A percentile compares a stretch with the other conserved stretches of the same genome.
phyloP scores from a whole-genome alignment of 1,140 invertebrate species.

The Cherax destructor region DNA sequence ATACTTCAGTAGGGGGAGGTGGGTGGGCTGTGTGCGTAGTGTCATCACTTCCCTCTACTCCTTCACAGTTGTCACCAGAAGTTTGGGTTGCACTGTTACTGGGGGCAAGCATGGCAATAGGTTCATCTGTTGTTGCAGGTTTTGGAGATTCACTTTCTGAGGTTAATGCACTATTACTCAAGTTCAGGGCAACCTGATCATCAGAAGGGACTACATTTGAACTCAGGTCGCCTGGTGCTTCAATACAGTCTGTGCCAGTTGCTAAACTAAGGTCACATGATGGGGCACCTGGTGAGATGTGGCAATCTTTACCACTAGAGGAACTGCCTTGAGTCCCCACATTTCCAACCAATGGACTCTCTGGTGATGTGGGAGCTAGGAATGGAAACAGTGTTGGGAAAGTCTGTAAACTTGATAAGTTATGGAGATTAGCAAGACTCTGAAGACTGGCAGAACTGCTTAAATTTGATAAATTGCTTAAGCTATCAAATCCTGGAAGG shows the following conservation, averaged over 20 bases:
- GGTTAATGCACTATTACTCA: conserved; percentile 43
- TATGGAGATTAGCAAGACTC: conserved; percentile 45
- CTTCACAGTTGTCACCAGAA: not conserved
- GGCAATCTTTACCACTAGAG: not conserved
- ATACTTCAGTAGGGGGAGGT: not conserved
- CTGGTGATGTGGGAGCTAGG: conserved; percentile 16
- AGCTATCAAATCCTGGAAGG: conserved; percentile 35
- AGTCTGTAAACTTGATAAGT: conserved; percentile 32
- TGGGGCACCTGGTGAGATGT: not conserved
- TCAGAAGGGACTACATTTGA: conserved; percentile 12
- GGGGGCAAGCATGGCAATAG: not conserved
- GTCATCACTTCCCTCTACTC: not conserved
- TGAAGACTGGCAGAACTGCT: conserved; percentile 39
- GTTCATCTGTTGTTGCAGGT: not conserved
- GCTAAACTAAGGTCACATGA: conserved; percentile 9
- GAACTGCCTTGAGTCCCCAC: not conserved
- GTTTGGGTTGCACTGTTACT: not conserved
- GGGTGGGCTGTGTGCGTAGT: not conserved
- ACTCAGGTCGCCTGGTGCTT: not conserved
- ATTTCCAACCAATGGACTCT: not conserved
- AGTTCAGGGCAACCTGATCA: conserved; percentile 49
- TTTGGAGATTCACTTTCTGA: conserved; percentile 51
- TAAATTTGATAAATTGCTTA: conserved; percentile 37
- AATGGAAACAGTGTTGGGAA: conserved; percentile 57
- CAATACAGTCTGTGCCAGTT: not conserved